phyloP scores from a whole-genome alignment of 2,888 invertebrate species.

The Cephus pygmeus region DNA sequence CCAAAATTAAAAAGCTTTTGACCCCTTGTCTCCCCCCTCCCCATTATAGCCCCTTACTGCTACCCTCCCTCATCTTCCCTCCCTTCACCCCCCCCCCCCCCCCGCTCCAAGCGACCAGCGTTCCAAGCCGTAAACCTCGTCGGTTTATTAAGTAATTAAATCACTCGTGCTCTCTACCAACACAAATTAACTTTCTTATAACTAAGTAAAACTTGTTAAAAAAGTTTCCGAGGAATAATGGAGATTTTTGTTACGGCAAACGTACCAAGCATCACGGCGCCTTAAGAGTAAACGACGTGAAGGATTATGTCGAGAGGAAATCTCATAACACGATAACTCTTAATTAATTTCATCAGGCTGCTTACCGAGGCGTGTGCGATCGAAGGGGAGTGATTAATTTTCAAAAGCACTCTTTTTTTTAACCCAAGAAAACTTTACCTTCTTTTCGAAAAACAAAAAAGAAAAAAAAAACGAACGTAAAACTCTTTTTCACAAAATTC shows the following conservation, averaged over 20 bases:
- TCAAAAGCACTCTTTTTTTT: neutral
- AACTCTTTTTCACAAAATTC: neutral
- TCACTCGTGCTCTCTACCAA: conserved; percentile 29
- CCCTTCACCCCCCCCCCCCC: neutral
- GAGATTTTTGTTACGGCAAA: conserved; percentile 5
- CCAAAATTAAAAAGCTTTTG: conserved; percentile 27
- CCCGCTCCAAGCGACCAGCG: neutral
- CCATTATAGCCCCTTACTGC: conserved; percentile 7
- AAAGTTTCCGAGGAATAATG: conserved; percentile 24
- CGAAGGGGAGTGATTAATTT: neutral
- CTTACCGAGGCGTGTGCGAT: neutral
- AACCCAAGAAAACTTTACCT: neutral
- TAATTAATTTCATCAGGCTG: conserved; percentile 2
- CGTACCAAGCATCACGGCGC: neutral
- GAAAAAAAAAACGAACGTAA: neutral
- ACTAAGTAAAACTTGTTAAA: conserved; percentile 34
- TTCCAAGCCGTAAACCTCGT: conserved; percentile 23
- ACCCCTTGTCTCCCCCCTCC: conserved; percentile 15
- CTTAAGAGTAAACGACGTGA: neutral
- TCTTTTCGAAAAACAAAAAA: conserved; percentile 2
- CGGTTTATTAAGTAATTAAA: conserved; percentile 49
- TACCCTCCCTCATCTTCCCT: neutral
- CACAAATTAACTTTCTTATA: conserved; percentile 41
- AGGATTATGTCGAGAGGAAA: conserved; percentile 4
- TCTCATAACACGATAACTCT: conserved; percentile 4